Evolutionary conservation across 2,888 invertebrate species (phyloP).

Genomic region (Atherix ibis): DNA sequence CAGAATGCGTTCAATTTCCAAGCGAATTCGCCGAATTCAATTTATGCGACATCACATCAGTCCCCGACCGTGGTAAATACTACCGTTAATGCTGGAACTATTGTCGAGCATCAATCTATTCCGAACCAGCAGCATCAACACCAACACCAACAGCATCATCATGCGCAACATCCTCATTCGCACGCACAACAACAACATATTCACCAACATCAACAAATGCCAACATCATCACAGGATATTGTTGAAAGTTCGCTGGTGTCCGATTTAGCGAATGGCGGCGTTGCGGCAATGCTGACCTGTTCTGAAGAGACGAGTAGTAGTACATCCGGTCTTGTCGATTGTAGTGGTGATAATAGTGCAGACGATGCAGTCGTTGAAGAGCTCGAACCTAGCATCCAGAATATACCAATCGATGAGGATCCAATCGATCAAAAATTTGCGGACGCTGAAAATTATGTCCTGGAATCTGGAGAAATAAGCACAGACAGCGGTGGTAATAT

Average conservation of each 20-base stretch:
- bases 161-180: background rate
- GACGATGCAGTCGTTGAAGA: constrained; percentile 12
- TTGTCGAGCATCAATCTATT: background rate
- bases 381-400: constrained; percentile 23
- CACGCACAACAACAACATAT: background rate
- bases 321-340: constrained; percentile 29
- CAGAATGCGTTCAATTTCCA: constrained; percentile 12
- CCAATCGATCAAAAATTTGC: constrained; percentile 51
- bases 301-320: constrained; percentile 20
- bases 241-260: constrained; percentile 13
- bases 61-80: background rate
- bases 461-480: constrained; percentile 45
- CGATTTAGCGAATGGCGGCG: constrained; percentile 23
- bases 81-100: no score
- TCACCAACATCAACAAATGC: constrained; percentile 3
- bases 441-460: constrained; percentile 64
- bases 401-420: constrained; percentile 35
- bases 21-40: constrained; percentile 4
- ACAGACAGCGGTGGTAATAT: constrained; percentile 23
- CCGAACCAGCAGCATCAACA: background rate
- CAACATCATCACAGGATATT: constrained; percentile 8
- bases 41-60: background rate
- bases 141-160: background rate
- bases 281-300: constrained; percentile 13
- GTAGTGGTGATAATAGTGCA: constrained; percentile 13